Base-by-base conservation (phyloP, 2,797 vertebrate species). In the Chelon auratus region DNA sequence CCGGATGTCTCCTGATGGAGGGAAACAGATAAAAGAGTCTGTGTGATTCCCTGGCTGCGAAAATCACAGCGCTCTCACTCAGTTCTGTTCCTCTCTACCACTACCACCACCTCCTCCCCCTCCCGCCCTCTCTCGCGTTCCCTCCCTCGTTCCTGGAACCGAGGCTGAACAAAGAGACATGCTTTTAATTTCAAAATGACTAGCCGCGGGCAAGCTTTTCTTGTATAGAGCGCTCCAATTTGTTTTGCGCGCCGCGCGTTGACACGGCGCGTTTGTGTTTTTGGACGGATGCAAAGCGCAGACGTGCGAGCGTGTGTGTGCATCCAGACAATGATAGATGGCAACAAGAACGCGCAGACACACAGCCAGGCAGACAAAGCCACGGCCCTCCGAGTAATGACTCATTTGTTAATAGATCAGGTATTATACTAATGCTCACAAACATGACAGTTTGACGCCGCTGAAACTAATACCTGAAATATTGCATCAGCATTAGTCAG, bases 151-250 rank as follows among this genome's bases (percentile, higher is more conserved):
- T 91, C 83, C 80, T 82, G 80, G 83, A 88, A 78, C 80, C n/a
- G 62, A 80, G 72, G 78, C 83, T 75, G 76, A 88, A 92, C 89
- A 88, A 91, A 87, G 75, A 87, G 81, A 86, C 85, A 89, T 84
- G 88, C 84, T 90, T 91, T 91, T 88, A 86, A 93, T 91, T 89
- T 90, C 81, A 87, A 91, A 89, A 91, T 84, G 86, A 86, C 85
- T 89, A 42, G 87, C 90, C 87, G 55, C 72, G 20, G 89, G 91
- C 87, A 37, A 79, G 87, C 88, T 81, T 71, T 74, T 83, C 81
- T 87, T 88, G 77, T 84, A 81, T 83, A 59, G 80, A 78, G 75
- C 15, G 72, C 83, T 87, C 64, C 77, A 75, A 84, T 89, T 90
- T 90, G 88, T 90, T 93, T 91, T 77, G 84, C 54, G 59, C 68